Base-by-base conservation (phyloP, 2,113 vertebrate species). In the Siniperca knerii region DNA sequence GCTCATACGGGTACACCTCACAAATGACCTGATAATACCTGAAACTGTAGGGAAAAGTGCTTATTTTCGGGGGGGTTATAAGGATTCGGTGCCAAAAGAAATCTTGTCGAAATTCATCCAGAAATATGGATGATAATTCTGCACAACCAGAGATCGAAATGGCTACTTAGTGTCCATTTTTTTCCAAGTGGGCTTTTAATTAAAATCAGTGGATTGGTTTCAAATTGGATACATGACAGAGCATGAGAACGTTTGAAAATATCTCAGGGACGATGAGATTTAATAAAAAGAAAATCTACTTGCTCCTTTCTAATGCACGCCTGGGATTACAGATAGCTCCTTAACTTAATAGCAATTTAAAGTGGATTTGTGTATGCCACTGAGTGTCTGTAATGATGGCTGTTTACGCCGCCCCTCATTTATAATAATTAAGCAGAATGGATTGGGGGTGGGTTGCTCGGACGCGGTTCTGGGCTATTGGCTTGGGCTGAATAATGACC, bases 391-490 rank as follows among this genome's bases (percentile, higher is more conserved):
- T 96, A 96, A 96, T 94, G 95, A 96, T 94, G 94, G 94, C 95
- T 96, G 96, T 96, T 96, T 96, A 96, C 94, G 95, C 96, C 95
- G 93, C 96, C 96, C 95, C 95, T 97, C 97, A 97, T 98, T 97
- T 97, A 97, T 98, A 98, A 97, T 97, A 98, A 98, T 98, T 98
- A 98, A 96, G 96, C 96, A 96, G 96, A 97, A 97, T 97, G 96
- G 97, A 98, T 97, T 94, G 96, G 96, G 96, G 93, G 90, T 82
- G 91, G 89, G 92, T 66, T 82, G 92, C 89, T 92, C 79, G 83
- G 93, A 92, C 90, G 84, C 79, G 81, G 97, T 97, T 98, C 97
- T 97, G 96, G 96, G 95, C 97, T 96, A 98, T 97, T 97, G 97
- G 96, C 96, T 96, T 93, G 96, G 96, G 94, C 95, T 97, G 96